Evolutionary conservation across 2,888 invertebrate species (phyloP).

Genomic region (Machimus rusticus): DNA sequence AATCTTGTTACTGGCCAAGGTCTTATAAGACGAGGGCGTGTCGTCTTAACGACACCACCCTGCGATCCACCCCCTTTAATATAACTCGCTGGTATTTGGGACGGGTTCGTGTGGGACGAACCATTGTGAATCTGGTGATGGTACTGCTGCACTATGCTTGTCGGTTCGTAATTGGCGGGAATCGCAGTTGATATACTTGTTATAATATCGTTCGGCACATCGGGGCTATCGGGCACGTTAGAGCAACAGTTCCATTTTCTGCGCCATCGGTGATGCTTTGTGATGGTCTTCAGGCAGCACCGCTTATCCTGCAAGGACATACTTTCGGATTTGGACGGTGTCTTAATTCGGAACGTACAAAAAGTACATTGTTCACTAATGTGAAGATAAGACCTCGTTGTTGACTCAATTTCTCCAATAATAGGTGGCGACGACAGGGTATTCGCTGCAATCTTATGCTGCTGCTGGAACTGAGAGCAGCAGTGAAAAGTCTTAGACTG

Average conservation of each 20-base stretch:
- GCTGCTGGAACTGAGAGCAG: constrained; percentile 60
- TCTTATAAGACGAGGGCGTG: constrained; percentile 50
- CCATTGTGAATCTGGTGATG: constrained; percentile 39
- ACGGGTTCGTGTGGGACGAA: constrained; percentile 50
- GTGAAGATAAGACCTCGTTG: constrained; percentile 53
- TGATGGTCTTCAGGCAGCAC: constrained; percentile 58
- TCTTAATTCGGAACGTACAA: constrained; percentile 61
- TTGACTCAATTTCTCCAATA: constrained; percentile 53
- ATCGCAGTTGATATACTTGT: constrained; percentile 57
- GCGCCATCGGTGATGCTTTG: constrained; percentile 63
- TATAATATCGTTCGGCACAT: constrained; percentile 65
- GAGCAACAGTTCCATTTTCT: constrained; percentile 70
- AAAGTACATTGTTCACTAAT: constrained; percentile 62
- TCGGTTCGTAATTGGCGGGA: constrained; percentile 43
- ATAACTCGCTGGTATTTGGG: constrained; percentile 53
- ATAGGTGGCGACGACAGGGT: constrained; percentile 54
- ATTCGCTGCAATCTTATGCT: constrained; percentile 46
- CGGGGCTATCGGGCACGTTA: constrained; percentile 68
- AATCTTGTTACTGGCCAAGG: constrained; percentile 58
- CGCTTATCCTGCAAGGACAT: constrained; percentile 51
- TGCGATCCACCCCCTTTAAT: constrained; percentile 49
- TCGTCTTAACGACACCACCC: constrained; percentile 36
- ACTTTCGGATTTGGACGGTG: constrained; percentile 51
- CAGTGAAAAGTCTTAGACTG: constrained; percentile 60
- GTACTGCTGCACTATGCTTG: constrained; percentile 42